Percentiles rank a stretch among this genome's conserved stretches.
Conservation (phyloP, 2,888 invertebrate species). For the Troides helena region DNA sequence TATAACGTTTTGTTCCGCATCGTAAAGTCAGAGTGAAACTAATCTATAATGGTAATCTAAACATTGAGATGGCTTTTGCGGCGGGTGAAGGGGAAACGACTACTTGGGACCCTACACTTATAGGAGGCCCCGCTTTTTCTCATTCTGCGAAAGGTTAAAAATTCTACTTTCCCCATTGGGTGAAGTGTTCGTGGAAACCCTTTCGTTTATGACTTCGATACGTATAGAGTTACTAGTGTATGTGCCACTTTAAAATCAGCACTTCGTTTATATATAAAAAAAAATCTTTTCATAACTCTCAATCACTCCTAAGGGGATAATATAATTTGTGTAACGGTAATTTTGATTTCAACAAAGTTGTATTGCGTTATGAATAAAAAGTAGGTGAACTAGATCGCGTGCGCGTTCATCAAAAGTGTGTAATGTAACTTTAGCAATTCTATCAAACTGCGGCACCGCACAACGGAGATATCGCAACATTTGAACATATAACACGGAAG, state of each 20-base stretch:
- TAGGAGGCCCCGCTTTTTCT: conserved; percentile 23
- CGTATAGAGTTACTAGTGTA: neutral
- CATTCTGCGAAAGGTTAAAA: conserved; percentile 29
- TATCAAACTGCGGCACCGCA: conserved; percentile 40
- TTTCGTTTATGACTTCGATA: conserved; percentile 25
- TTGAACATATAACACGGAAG: conserved; percentile 24
- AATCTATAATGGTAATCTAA: conserved; percentile 29
- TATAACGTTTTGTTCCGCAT: no score
- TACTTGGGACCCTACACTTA: conserved; percentile 25
- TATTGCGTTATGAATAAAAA: conserved; percentile 36
- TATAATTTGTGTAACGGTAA: conserved; percentile 16
- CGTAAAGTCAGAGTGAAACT: conserved; percentile 16
- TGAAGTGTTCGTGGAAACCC: conserved; percentile 22
- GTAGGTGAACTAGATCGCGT: conserved; percentile 36
- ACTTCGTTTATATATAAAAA: no score
- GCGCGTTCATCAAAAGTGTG: conserved; percentile 39
- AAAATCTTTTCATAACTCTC: neutral
- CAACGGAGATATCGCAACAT: conserved; percentile 39
- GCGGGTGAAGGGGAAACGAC: conserved; percentile 22
- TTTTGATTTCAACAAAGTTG: conserved; percentile 27
- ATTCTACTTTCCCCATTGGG: conserved; percentile 24
- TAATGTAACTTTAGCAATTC: conserved; percentile 41
- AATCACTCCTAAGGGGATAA: conserved; percentile 1
- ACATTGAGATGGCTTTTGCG: conserved; percentile 27
- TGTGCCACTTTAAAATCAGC: neutral